A percentile compares a stretch with the other conserved stretches of the same genome.
These are phyloP conservation scores for Litocranius walleri DNA, from an alignment of 2,113 vertebrate genomes.

Conservation along the genomic window DNA sequence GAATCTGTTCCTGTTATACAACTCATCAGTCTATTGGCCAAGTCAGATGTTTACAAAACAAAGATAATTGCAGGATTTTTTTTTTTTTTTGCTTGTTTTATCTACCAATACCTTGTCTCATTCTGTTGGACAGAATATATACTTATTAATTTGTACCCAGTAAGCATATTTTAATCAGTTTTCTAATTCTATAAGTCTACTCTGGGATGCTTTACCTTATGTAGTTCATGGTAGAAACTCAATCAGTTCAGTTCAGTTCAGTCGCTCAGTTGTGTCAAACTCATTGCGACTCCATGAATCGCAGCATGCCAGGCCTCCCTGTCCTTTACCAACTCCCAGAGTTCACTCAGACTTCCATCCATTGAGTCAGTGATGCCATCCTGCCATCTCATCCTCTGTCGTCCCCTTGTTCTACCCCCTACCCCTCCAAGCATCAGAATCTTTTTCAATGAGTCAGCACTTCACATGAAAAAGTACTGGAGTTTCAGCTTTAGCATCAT, in stretches of 20 bases:
- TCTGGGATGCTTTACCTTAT: background rate
- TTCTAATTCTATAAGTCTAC: background rate
- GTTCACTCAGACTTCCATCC: too few species aligned
- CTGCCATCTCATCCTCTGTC: too few species aligned
- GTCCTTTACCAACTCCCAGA: too few species aligned
- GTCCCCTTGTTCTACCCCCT: too few species aligned
- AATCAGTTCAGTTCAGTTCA: too few species aligned
- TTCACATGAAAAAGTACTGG: too few species aligned
- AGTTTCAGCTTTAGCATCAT: too few species aligned
- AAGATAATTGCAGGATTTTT: background rate
- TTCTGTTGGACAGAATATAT: background rate
- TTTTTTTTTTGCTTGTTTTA: background rate
- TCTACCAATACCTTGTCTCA: background rate
- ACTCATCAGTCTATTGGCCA: background rate
- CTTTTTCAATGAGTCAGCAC: too few species aligned
- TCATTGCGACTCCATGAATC: too few species aligned
- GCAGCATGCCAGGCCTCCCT: too few species aligned
- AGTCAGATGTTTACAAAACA: constrained; percentile 1
- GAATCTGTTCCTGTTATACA: background rate
- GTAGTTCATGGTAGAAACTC: background rate
- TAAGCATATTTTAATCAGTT: background rate
- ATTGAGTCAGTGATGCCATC: too few species aligned
- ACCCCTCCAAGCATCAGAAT: too few species aligned
- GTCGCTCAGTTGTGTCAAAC: rapidly evolving
- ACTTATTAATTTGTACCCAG: background rate